Evolutionary conservation across 1,140 invertebrate species (phyloP).

Genomic region (Drosophila sechellia): DNA sequence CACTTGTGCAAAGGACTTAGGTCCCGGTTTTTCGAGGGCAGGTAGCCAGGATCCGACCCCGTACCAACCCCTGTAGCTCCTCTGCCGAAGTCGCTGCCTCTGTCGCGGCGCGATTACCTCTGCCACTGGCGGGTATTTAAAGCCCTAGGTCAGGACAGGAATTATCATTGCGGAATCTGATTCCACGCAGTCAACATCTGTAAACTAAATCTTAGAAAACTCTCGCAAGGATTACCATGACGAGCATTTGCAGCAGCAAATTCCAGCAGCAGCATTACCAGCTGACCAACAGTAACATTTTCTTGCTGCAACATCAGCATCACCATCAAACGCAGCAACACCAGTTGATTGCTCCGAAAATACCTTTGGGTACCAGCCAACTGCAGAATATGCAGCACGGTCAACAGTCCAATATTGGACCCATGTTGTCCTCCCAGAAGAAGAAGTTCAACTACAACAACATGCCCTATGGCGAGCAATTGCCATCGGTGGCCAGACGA

Average conservation of each 20-base stretch:
- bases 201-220: not conserved
- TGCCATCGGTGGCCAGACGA: slow-evolving; percentile 94
- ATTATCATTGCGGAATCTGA: slow-evolving; percentile 84
- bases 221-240: slow-evolving; percentile 68
- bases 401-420: slow-evolving; percentile 27
- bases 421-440: slow-evolving; percentile 85
- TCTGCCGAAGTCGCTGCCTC: slow-evolving; percentile 8
- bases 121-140: slow-evolving; percentile 58
- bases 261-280: slow-evolving; percentile 75
- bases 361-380: slow-evolving; percentile 78
- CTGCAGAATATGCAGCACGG: slow-evolving; percentile 72
- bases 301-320: slow-evolving; percentile 60
- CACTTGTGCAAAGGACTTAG: slow-evolving; percentile 38
- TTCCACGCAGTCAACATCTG: slow-evolving; percentile 74
- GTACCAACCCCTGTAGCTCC: slow-evolving; percentile 36
- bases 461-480: slow-evolving; percentile 86
- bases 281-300: slow-evolving; percentile 68
- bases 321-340: slow-evolving; percentile 63
- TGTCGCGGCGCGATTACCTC: slow-evolving; percentile 1
- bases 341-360: slow-evolving; percentile 73
- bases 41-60: slow-evolving; percentile 16
- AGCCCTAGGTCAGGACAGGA: slow-evolving; percentile 68
- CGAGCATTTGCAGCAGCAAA: slow-evolving; percentile 71
- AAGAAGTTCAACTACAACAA: slow-evolving; percentile 89
- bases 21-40: slow-evolving; percentile 2